Conservation (phyloP, 2,797 vertebrate species). For the Capromys pilorides region DNA sequence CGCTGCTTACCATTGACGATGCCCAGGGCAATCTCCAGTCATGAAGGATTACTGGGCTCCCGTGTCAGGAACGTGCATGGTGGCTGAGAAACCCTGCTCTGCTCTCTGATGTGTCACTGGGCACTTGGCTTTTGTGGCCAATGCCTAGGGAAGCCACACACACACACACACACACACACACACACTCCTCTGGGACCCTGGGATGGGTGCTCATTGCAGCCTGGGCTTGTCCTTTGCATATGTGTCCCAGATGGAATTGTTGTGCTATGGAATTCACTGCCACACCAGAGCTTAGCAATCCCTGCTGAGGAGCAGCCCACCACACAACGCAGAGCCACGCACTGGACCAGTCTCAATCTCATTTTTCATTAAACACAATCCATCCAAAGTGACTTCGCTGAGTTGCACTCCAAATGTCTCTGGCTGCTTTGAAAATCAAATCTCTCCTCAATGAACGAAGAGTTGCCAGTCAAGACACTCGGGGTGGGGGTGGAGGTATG, state of each 20-base stretch:
- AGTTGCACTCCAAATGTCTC: slow-evolving; percentile 38
- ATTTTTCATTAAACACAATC: slow-evolving; percentile 56
- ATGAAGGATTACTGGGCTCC: background rate
- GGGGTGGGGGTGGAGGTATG: background rate
- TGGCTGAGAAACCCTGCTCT: background rate
- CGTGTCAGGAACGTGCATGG: no score
- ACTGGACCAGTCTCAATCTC: background rate
- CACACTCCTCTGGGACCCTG: background rate
- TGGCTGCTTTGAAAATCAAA: slow-evolving; percentile 47
- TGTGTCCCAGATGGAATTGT: background rate
- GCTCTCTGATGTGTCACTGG: background rate
- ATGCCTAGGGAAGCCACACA: background rate
- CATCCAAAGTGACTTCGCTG: slow-evolving; percentile 49
- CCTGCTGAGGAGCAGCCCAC: background rate
- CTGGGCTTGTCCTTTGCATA: background rate
- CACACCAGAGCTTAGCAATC: background rate
- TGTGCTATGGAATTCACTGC: background rate
- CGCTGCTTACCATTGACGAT: background rate
- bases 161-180: no score
- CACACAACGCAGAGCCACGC: background rate
- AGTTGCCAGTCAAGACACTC: background rate
- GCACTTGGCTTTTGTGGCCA: background rate
- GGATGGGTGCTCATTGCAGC: background rate
- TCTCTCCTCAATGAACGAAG: slow-evolving; percentile 51
- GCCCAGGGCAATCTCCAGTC: background rate